These are phyloP conservation scores for Mustela erminea DNA, from an alignment of 2,797 vertebrate genomes.

Conservation along the genomic window DNA sequence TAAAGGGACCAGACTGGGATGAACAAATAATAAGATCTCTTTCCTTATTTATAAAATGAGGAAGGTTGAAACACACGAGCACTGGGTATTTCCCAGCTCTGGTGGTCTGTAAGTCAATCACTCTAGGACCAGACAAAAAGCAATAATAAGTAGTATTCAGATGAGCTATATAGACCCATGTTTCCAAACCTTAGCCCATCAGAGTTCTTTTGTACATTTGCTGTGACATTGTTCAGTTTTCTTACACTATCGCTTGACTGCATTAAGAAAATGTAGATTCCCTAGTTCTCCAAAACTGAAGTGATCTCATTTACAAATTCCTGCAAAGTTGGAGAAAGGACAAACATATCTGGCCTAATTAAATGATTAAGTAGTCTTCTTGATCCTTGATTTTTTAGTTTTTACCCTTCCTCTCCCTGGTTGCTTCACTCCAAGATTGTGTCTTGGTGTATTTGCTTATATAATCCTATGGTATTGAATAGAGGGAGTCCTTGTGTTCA, in stretches of 20 bases:
- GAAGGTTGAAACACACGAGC: not conserved
- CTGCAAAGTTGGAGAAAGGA: not conserved
- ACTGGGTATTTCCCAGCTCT: not conserved
- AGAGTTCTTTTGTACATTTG: conserved; percentile 19
- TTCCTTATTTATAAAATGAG: conserved; percentile 7
- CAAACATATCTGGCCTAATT: not conserved
- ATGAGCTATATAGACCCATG: not conserved
- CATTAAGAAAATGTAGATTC: conserved; percentile 35
- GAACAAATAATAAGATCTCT: not conserved
- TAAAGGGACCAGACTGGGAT: conserved; percentile 4
- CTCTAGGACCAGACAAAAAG: not conserved
- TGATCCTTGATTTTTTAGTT: not conserved
- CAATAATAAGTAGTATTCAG: not conserved
- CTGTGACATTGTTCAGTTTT: not conserved
- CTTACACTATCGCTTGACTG: not conserved
- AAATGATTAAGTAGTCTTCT: not conserved
- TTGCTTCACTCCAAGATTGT: not conserved
- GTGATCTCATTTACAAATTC: conserved; percentile 16
- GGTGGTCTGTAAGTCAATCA: not conserved
- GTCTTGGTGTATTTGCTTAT: not conserved
- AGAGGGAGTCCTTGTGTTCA: not conserved
- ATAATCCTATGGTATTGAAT: not conserved
- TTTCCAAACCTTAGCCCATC: not conserved
- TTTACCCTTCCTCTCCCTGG: not conserved
- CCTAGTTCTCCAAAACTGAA: conserved; percentile 3